Evolutionary conservation across 2,888 invertebrate genomes (phyloP), one percentile per base, ranked within the genome.

Genomic region (Synanthedon myopaeformis): DNA sequence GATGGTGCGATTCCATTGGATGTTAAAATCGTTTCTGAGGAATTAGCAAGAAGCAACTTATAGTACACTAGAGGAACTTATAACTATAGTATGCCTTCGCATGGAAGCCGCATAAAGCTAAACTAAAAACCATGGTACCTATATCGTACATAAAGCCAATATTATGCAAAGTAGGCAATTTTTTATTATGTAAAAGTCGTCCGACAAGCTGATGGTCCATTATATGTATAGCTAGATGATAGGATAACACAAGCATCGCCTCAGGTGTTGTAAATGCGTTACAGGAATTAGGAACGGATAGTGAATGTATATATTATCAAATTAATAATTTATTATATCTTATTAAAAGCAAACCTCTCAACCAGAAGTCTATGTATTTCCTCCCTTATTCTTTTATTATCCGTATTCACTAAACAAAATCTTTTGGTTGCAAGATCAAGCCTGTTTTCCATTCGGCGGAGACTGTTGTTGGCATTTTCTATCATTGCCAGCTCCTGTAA

Each of bases 291-390:
- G 1, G 5, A 23, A 23, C 1, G 23, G 23, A 23, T 23, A 5
- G 4, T 23, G 5, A 23, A 5, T 23, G 23, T 1, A 5, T 23
- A 23, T 4, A 4, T 23, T 19, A 19, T 19, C 2, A 19, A 19
- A 19, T 19, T 19, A 19, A 23, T 23, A 35, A 35, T 35, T 35
- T 35, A 35, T 35, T 35, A 35, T 35, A 14, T n/a, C 45, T 12
- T 45, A 45, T 45, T 11, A 42, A 13, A n/a, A 19, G 28, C n/a
- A 23, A 52, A 90, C 92, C 92, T 91, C 76, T 96, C 96, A 57
- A 93, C 93, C 0, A 96, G 82, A 61, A 96, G 89, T 61, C 93
- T 90, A 67, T 96, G 92, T 56, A 97, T 96, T 66, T 94, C 92
- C 54, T 91, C 90, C 12, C 96, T 86, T 23, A 95, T 84, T 52